Base-by-base conservation (phyloP, 2,797 vertebrate species). In the Craterocephalus amniculus region DNA sequence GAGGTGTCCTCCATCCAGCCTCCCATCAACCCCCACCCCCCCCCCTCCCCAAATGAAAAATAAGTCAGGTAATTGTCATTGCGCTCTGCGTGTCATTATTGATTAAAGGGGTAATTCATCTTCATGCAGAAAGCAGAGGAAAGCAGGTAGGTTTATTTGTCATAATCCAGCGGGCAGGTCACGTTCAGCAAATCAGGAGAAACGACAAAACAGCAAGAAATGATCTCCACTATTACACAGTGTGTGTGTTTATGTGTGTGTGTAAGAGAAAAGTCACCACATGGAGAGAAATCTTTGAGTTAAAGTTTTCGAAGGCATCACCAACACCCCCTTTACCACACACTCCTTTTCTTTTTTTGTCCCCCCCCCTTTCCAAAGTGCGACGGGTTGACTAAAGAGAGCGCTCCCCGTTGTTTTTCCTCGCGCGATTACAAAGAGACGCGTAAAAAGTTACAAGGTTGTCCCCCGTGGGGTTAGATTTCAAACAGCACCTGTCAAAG, bases 51-150 rank as follows among this genome's bases (percentile, higher is more conserved):
- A 81, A 87, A 92, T 93, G 91, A 90, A 93, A 91, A 95, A 94
- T 93, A 89, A 94, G 91, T 90, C 94, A 95, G 94, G 94, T 95
- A 94, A 95, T 94, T 94, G 93, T 94, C 93, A 94, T 92, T 92
- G 92, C 76, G 84, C 91, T 80, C 81, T 85, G 88, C 81, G 59
- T 90, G 94, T 95, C 94, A 88, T 92, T 88, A 91, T 92, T 90
- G 91, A 95, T 94, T 93, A 95, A 94, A 93, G 1, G 81, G 77
- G 94, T 90, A 91, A 95, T 95, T 94, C 91, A 92, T 95, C 95
- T 95, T 93, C 69, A 61, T 83, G 78, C 76, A 29, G 74, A 51
- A 68, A 67, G 89, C 78, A 78, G 82, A 80, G 69, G 67, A 72
- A 79, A 81, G 90, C 92, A 95, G 93, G 93, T 94, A 94, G 71